A percentile compares a stretch with the other conserved stretches of the same genome.
Conservation (phyloP, 2,113 vertebrate genomes). For the Carassius gibelio region DNA sequence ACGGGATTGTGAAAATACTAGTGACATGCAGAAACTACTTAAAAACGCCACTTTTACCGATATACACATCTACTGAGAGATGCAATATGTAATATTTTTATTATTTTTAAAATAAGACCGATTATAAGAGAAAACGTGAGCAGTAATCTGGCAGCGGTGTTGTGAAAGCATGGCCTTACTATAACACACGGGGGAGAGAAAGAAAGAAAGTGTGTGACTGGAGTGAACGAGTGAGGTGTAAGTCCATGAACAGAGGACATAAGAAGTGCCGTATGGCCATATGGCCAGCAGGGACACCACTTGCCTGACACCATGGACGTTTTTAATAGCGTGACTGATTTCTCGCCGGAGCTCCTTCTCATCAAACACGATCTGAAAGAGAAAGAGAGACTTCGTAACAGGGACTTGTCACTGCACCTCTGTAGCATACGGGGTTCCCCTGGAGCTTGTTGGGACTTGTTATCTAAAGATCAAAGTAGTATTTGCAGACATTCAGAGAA, state of each 20-base stretch:
- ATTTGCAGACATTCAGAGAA: background rate
- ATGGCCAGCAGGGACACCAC: constrained; percentile 61
- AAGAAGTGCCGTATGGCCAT: too few relatives aligned
- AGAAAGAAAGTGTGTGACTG: background rate
- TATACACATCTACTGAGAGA: background rate
- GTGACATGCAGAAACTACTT: background rate
- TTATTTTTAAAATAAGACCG: background rate
- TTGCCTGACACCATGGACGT: constrained; percentile 97
- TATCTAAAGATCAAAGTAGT: constrained; percentile 10
- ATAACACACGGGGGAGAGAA: background rate
- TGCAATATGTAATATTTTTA: background rate
- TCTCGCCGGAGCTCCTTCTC: constrained; percentile 93
- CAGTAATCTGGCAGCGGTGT: background rate
- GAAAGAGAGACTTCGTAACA: constrained; percentile 30
- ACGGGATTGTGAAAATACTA: background rate
- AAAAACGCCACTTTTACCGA: background rate
- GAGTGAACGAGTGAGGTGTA: background rate
- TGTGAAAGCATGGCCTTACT: constrained; percentile 23
- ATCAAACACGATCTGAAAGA: constrained; percentile 90
- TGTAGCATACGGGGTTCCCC: background rate
- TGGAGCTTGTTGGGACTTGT: background rate
- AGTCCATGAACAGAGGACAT: constrained; percentile 1
- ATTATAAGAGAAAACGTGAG: background rate
- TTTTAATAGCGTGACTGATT: constrained; percentile 98
- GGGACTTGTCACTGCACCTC: too few relatives aligned